Evolutionary conservation across 2,113 vertebrate species (phyloP), one percentile per base, ranked within the genome.

Genomic region (Noctilio leporinus): DNA sequence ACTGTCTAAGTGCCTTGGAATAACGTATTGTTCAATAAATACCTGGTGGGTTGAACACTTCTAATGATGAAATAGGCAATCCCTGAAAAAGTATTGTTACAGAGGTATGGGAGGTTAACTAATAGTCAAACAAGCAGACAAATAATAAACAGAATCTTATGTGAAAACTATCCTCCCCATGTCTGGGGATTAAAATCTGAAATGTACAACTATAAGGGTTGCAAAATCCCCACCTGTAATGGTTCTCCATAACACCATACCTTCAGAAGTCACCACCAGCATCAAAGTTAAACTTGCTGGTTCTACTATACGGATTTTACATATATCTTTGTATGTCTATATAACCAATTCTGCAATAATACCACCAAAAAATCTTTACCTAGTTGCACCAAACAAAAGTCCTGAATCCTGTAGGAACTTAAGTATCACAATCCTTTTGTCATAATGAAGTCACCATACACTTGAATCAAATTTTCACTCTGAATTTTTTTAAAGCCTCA

Each of bases 401-500:
- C 83, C 67, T 33, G 57, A 53, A 49, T 86, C 35, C 53, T 43
- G 22, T 4, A 83, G 40, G 49, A 84, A 80, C n/a, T 70, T 30
- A 65, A 85, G 53, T 24, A 59, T 28, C 69, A 43, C 30, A 75
- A 38, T 62, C 94, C 55, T 78, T 49, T 49, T 75, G 67, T 87
- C 55, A 78, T 51, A 94, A 87, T 22, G 35, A 92, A 81, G 75
- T 55, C 80, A 84, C 93, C 26, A 70, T 53, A 33, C n/a, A 53
- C 83, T 86, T 96, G 67, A 87, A 91, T 57, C 45, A 75, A 92
- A 95, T 91, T 96, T 93, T n/a, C 30, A 81, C 47, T 87, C 88
- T 43, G 67, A n/a, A 89, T 82, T 72, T 86, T 86, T 94, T 80
- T 30, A 88, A 95, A 89, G 73, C 20, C n/a, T n/a, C n/a, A n/a